A percentile compares a stretch with the other conserved stretches of the same genome.
phyloP scores from a whole-genome alignment of 2,797 vertebrate genomes.

The Phrynocephalus vlangalii region DNA sequence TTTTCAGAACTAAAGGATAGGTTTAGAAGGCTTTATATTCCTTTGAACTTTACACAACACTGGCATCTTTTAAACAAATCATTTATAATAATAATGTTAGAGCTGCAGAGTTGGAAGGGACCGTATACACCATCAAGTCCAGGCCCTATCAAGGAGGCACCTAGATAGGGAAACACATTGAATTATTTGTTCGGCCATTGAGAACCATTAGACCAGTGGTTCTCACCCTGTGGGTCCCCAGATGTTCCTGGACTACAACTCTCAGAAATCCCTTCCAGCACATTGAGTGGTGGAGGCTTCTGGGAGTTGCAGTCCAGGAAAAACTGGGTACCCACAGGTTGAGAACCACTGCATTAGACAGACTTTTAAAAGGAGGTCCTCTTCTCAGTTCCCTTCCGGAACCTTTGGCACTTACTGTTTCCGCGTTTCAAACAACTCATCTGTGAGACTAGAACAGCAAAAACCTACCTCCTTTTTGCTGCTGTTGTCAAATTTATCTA shows the following conservation, averaged over 20 bases:
- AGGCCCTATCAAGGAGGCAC: too few species aligned
- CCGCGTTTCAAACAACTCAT: background rate
- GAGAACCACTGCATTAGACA: too few species aligned
- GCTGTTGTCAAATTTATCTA: background rate
- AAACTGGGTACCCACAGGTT: too few species aligned
- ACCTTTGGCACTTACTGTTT: background rate
- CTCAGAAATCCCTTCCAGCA: too few species aligned
- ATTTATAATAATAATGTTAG: too few species aligned
- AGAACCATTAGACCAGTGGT: background rate
- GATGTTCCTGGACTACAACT: too few species aligned
- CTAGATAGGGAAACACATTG: background rate
- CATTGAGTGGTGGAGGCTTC: too few species aligned
- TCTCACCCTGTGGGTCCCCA: too few species aligned
- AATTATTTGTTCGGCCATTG: background rate
- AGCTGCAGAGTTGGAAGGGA: too few species aligned
- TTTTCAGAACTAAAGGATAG: conserved; percentile 13
- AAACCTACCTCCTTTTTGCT: background rate
- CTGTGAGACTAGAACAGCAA: background rate
- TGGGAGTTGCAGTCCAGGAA: too few species aligned
- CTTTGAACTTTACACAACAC: background rate
- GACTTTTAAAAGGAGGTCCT: background rate
- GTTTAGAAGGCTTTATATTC: background rate
- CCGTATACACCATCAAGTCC: too few species aligned
- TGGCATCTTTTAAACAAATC: background rate
- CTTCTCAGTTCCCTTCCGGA: background rate